Conservation (phyloP, 2,888 invertebrate species). For the Rhamnusium bicolor region DNA sequence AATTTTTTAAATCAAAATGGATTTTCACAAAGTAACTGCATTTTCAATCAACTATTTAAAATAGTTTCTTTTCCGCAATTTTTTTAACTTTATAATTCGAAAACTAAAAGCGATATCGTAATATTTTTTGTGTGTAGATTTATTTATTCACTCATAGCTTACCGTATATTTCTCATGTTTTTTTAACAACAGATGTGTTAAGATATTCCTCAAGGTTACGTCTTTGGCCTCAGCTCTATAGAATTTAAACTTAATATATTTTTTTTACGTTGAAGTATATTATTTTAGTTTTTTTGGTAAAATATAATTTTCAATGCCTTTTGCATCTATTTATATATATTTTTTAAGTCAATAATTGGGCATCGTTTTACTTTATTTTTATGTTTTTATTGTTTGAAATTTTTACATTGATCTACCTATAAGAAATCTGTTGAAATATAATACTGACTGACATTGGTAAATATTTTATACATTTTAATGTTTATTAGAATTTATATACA, state of each 20-base stretch:
- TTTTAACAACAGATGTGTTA: not conserved
- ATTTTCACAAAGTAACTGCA: too few species aligned
- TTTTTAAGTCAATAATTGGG: constrained; percentile 1
- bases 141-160: too few species aligned
- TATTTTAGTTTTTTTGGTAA: not conserved
- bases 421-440: constrained; percentile 48
- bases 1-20: too few species aligned
- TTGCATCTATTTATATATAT: not conserved
- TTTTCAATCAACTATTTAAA: too few species aligned
- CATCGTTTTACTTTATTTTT: constrained; percentile 27
- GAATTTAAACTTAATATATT: not conserved
- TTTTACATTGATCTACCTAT: constrained; percentile 49
- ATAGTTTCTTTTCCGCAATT: too few species aligned
- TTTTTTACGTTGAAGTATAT: not conserved
- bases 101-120: too few species aligned
- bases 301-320: not conserved
- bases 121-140: too few species aligned
- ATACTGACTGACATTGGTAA: constrained; percentile 57
- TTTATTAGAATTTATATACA: constrained; percentile 33
- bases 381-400: constrained; percentile 49
- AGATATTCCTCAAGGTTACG: not conserved
- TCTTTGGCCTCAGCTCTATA: not conserved
- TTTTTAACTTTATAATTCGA: too few species aligned
- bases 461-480: constrained; percentile 47
- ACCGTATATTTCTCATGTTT: not conserved